Percentiles rank a stretch among this genome's conserved stretches.
Evolutionary conservation across 2,113 vertebrate genomes (phyloP).

Genomic region (pig (Sus scrofa)): T2T-Sscrofa CM000815.6:125454001-125454500

Average conservation of each 20-base stretch:
- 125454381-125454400: neutral
- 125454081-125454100: neutral
- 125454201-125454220: neutral
- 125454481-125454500: no score
- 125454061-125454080: neutral
- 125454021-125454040: slow-evolving; percentile 56
- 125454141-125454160: neutral
- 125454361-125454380: neutral
- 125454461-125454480: neutral
- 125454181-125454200: neutral
- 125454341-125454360: neutral
- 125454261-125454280: slow-evolving; percentile 11
- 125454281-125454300: slow-evolving; percentile 13
- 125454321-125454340: neutral
- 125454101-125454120: neutral
- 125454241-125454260: neutral
- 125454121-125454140: neutral
- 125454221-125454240: neutral
- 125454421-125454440: neutral
- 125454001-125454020: slow-evolving; percentile 40
- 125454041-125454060: neutral
- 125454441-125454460: neutral
- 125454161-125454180: neutral
- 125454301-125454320: neutral
- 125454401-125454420: slow-evolving; percentile 11